phyloP scores from a whole-genome alignment of 1,140 invertebrate genomes.

The Drosophila varians region DNA sequence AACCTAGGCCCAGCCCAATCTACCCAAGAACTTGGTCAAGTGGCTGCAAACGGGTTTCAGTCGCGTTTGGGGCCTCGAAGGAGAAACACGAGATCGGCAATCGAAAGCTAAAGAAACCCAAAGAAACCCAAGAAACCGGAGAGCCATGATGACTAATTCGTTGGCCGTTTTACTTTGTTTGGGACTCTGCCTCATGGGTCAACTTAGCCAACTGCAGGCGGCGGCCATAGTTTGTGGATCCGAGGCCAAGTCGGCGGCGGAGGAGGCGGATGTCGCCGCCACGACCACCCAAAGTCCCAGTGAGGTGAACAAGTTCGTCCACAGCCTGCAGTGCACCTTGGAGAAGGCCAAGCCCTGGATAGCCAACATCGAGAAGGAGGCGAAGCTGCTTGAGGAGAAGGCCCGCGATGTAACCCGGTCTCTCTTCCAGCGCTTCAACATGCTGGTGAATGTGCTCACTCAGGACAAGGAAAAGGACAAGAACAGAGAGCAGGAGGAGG shows the following conservation, averaged over 20 bases:
- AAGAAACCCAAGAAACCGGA: not conserved
- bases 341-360: conserved; percentile 76
- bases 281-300: conserved; percentile 46
- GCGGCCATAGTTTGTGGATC: conserved; percentile 56
- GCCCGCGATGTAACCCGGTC: conserved; percentile 48
- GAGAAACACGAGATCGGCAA: conserved; percentile 29
- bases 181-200: conserved; percentile 10
- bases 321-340: conserved; percentile 67
- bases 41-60: conserved; percentile 71
- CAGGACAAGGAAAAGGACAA: conserved; percentile 11
- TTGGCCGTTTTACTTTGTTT: conserved; percentile 14
- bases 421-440: conserved; percentile 45
- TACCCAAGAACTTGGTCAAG: conserved; percentile 61
- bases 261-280: not conserved
- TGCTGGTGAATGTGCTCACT: conserved; percentile 36
- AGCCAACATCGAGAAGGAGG: conserved; percentile 70
- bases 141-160: conserved; percentile 41
- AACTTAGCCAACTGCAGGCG: conserved; percentile 28
- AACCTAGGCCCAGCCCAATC: conserved; percentile 12
- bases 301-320: conserved; percentile 71
- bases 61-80: conserved; percentile 53
- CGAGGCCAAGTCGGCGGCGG: conserved; percentile 25
- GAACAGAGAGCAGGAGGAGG: not conserved
- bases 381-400: conserved; percentile 63
- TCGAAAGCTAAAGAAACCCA: not conserved